phyloP scores from a whole-genome alignment of 2,113 vertebrate genomes.

The Microtus richardsoni region DNA sequence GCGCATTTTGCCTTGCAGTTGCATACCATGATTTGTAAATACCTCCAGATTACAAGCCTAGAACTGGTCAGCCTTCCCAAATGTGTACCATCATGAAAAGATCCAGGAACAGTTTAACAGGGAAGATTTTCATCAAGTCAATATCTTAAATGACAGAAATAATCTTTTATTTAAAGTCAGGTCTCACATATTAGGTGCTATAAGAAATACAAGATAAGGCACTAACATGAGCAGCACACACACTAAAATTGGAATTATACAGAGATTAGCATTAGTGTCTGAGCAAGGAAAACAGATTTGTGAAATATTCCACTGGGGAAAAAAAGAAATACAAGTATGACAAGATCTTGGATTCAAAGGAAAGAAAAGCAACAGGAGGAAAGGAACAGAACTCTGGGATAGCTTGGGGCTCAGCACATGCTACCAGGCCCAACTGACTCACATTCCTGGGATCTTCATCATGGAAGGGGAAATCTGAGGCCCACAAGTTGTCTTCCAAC shows the following conservation, averaged over 20 bases:
- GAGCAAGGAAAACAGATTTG: not conserved
- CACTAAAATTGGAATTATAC: not conserved
- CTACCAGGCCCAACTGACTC: not conserved
- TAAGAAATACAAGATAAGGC: not conserved
- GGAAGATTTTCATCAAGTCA: not conserved
- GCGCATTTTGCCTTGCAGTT: not conserved
- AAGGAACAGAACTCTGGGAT: not conserved
- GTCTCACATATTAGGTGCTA: not conserved
- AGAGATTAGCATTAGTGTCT: not conserved
- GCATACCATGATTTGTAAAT: not conserved
- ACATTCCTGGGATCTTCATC: not conserved
- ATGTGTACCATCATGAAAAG: not conserved
- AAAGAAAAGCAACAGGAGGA: not conserved
- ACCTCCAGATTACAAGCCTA: not conserved
- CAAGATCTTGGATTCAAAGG: not conserved
- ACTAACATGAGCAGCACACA: not conserved
- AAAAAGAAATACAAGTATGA: not conserved
- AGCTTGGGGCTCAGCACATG: not conserved
- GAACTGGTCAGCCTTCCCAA: not conserved
- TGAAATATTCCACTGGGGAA: not conserved
- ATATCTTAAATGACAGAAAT: not conserved
- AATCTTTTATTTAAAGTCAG: not conserved
- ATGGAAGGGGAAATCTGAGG: not conserved
- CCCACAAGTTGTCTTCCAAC: not conserved
- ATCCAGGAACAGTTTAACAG: not conserved